Base-by-base conservation (phyloP, 2,797 vertebrate genomes). In the Epinephelus coioides region DNA sequence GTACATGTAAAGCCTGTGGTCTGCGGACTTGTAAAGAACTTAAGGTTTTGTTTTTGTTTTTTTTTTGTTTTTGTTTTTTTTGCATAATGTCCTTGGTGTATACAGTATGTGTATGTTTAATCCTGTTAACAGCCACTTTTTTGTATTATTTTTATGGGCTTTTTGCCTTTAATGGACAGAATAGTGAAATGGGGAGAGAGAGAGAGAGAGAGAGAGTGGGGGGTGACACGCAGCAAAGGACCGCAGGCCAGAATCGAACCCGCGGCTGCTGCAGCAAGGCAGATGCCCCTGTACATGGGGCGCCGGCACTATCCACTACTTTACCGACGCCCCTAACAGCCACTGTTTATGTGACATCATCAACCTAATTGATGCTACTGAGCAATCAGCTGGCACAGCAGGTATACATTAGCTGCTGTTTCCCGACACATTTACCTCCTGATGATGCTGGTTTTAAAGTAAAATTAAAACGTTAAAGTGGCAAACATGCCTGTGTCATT, bases 301-400 rank as follows among this genome's bases (percentile, higher is more conserved):
- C 27, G 5, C 27, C 0, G 27, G 27, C 27, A 30, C 27, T 30
- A 30, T 30, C 5, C 27, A 30, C 27, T 30, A 30, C 27, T 5
- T 5, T 30, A 30, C 5, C 27, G 3, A 30, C 5, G 0, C 27
- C 27, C 4, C 27, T 30, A 30, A 30, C 27, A 44, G 15, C 15
- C 1, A 11, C 61, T 46, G 14, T 59, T 40, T n/a, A 40, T 63
- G 43, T 50, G 44, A 50, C 51, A 49, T 27, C 8, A 62, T 54
- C 5, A 17, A 23, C 15, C 27, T 61, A n/a, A 49, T 50, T n/a
- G 50, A 61, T 27, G 15, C 17, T 12, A 51, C 46, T 70, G 18
- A 44, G 12, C 66, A 62, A 64, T 77, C 34, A 66, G 7, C 50
- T 13, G 21, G 46, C 15, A 59, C 66, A 56, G 62, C 50, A 19